These are phyloP conservation scores for Selenia dentaria DNA, from an alignment of 2,888 invertebrate genomes.

Conservation along the genomic window DNA sequence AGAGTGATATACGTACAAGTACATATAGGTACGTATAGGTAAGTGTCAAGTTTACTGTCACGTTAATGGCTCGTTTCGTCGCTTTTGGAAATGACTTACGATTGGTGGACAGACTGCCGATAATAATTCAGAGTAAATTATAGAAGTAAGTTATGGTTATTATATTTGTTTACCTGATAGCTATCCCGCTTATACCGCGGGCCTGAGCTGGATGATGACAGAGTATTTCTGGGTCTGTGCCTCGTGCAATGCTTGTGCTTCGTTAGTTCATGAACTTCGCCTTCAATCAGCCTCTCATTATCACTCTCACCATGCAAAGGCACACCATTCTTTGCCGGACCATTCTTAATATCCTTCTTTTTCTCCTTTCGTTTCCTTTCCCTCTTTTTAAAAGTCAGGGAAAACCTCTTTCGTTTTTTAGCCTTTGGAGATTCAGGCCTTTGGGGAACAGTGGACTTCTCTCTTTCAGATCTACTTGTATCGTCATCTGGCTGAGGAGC, in stretches of 20 bases:
- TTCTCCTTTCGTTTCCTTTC: conserved; percentile 76
- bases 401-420: conserved; percentile 77
- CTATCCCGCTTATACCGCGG: conserved; percentile 82
- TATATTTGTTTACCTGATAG: conserved; percentile 66
- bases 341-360: conserved; percentile 69
- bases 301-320: conserved; percentile 67
- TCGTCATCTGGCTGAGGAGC: conserved; percentile 71
- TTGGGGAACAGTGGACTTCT: conserved; percentile 67
- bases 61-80: no score
- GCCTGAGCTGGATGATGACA: conserved; percentile 76
- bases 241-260: conserved; percentile 69
- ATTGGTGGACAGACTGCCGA: no score
- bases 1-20: no score
- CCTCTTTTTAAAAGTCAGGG: conserved; percentile 75
- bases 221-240: conserved; percentile 66
- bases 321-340: conserved; percentile 61
- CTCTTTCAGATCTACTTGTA: conserved; percentile 75
- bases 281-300: conserved; percentile 74
- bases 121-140: no score
- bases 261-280: conserved; percentile 53
- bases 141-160: no score
- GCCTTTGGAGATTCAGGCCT: conserved; percentile 75
- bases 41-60: no score
- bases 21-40: no score
- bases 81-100: no score